A percentile compares a stretch with the other conserved stretches of the same genome.
Evolutionary conservation across 2,797 vertebrate species (phyloP).

Genomic region (Sebastes kiyomatsui): DNA sequence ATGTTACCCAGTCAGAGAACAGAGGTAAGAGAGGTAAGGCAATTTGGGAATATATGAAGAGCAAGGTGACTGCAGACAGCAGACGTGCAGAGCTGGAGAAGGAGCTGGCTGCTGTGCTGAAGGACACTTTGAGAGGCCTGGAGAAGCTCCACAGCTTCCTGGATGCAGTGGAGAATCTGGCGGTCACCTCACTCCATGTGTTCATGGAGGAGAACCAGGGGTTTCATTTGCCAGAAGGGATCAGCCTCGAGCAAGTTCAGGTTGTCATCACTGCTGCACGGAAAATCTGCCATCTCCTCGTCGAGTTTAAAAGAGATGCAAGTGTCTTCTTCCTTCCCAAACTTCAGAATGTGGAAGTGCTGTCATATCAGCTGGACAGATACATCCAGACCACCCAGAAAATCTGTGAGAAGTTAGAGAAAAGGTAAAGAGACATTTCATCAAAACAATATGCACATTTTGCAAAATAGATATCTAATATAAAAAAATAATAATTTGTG

Average conservation of each 20-base stretch:
- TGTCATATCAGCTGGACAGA: conserved; percentile 69
- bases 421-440: conserved; percentile 42
- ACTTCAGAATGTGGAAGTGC: conserved; percentile 69
- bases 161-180: conserved; percentile 78
- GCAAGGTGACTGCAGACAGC: conserved; percentile 35
- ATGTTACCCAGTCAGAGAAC: too few species aligned
- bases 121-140: conserved; percentile 65
- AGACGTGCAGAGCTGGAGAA: conserved; percentile 54
- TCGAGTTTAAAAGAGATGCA: conserved; percentile 73
- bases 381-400: conserved; percentile 61
- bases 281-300: conserved; percentile 52
- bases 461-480: background rate
- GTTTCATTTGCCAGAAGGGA: conserved; percentile 35
- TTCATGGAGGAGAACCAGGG: conserved; percentile 55
- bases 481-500: background rate
- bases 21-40: too few species aligned
- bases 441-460: background rate
- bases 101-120: conserved; percentile 65
- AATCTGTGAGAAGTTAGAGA: conserved; percentile 67
- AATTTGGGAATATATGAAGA: too few species aligned
- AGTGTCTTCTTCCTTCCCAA: conserved; percentile 70
- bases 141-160: conserved; percentile 68
- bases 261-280: conserved; percentile 46
- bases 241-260: conserved; percentile 29
- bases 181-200: conserved; percentile 74